These are phyloP conservation scores for Polydrusus tereticollis DNA, from an alignment of 2,888 invertebrate species.

Conservation along the genomic window DNA sequence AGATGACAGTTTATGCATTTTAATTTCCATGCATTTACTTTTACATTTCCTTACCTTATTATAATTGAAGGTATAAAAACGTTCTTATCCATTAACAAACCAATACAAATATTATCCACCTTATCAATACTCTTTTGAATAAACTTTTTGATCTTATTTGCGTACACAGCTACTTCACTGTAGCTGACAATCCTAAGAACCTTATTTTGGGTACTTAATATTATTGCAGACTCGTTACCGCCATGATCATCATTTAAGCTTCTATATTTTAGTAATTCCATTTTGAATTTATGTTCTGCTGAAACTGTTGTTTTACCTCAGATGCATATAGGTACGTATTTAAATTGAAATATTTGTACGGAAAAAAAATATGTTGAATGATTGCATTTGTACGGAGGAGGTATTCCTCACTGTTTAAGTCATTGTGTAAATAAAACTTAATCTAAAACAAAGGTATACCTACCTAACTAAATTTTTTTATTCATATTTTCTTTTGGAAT, in stretches of 20 bases:
- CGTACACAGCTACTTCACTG: conserved; percentile 27
- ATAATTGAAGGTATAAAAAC: conserved; percentile 70
- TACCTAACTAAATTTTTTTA: no score
- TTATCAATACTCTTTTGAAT: conserved; percentile 20
- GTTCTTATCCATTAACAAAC: conserved; percentile 67
- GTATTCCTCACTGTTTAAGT: no score
- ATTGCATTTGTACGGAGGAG: no score
- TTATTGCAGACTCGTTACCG: conserved; percentile 9
- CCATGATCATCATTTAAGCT: not conserved
- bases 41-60: conserved; percentile 72
- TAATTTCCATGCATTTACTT: no score
- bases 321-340: no score
- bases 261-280: not conserved
- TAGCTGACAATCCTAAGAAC: conserved; percentile 29
- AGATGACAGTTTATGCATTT: no score
- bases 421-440: no score
- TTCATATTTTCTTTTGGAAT: no score
- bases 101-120: conserved; percentile 43
- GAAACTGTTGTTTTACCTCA: not conserved
- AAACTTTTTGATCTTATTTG: conserved; percentile 23
- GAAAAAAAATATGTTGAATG: no score
- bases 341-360: no score
- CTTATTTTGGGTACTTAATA: conserved; percentile 17
- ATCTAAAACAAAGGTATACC: no score
- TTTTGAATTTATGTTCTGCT: not conserved